phyloP scores from a whole-genome alignment of 2,888 invertebrate species.

The Gnatocerus cornutus region DNA sequence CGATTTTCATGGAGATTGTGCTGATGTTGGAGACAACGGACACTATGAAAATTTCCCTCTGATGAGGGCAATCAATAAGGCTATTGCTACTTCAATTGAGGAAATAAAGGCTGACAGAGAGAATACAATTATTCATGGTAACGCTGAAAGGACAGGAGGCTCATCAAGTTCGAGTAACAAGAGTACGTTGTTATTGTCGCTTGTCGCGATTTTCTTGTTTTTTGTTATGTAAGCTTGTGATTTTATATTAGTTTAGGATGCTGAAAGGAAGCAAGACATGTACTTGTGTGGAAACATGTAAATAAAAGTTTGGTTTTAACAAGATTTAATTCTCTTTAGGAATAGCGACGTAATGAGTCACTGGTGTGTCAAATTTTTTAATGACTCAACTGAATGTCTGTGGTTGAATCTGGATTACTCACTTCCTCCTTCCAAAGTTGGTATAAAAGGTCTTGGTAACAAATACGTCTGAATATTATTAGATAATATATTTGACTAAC shows the following conservation, averaged over 20 bases:
- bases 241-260: conserved; percentile 13
- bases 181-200: neutral
- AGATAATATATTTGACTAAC: conserved; percentile 58
- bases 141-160: conserved; percentile 10
- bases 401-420: no score
- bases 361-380: neutral
- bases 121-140: conserved; percentile 62
- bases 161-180: neutral
- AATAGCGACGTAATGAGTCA: neutral
- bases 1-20: conserved; percentile 84
- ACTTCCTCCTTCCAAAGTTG: no score
- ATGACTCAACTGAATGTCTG: no score
- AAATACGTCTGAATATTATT: conserved; percentile 23
- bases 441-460: no score
- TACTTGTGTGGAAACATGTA: conserved; percentile 2
- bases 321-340: neutral
- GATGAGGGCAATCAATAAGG: conserved; percentile 82
- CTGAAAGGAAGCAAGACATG: neutral
- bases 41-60: conserved; percentile 77
- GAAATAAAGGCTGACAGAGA: conserved; percentile 73
- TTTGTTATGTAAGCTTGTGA: conserved; percentile 3
- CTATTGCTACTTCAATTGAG: conserved; percentile 73
- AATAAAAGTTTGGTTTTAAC: neutral
- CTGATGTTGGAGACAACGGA: conserved; percentile 73
- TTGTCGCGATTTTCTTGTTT: neutral